Evolutionary conservation across 2,888 invertebrate species (phyloP), one percentile per base, ranked within the genome.

Genomic region (Doris montereyensis): DNA sequence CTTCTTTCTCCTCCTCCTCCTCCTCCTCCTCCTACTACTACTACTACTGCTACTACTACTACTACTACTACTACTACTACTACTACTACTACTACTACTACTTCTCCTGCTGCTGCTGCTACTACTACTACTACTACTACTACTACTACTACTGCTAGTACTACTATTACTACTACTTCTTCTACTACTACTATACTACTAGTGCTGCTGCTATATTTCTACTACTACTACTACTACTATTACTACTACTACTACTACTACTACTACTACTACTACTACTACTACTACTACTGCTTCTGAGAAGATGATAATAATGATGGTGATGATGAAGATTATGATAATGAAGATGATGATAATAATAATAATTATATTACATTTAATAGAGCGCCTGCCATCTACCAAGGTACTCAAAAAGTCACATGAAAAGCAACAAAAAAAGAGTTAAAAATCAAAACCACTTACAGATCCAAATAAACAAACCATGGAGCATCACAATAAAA

Each of bases 241-340:
- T 67, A 24, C 68, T 67, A 24, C 68, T 67, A 24, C 68, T 67
- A 24, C 68, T 67, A 24, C 68, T 67, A 24, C 68, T 67, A 24
- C 68, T 67, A 24, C 28, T 67, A 24, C 68, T 67, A 24, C 68
- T 67, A 8, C 68, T 67, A 24, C 68, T 67, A 24, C 68, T 67
- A 24, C 68, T 67, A 24, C 68, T 28, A 5, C 68, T 67, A 5
- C 68, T 67, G 4, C 68, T 67, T 2, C 68, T 67, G n/a, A n/a
- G n/a, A n/a, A n/a, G n/a, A n/a, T n/a, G n/a, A n/a, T n/a, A n/a
- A n/a, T n/a, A n/a, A n/a, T n/a, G n/a, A n/a, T n/a, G n/a, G n/a
- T n/a, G n/a, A n/a, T n/a, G n/a, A n/a, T n/a, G n/a, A n/a, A n/a
- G n/a, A n/a, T n/a, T n/a, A n/a, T n/a, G n/a, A n/a, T n/a, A n/a